A percentile compares a stretch with the other conserved stretches of the same genome.
Conservation (phyloP, 2,888 invertebrate genomes). For the Dexiosoma caninum region DNA sequence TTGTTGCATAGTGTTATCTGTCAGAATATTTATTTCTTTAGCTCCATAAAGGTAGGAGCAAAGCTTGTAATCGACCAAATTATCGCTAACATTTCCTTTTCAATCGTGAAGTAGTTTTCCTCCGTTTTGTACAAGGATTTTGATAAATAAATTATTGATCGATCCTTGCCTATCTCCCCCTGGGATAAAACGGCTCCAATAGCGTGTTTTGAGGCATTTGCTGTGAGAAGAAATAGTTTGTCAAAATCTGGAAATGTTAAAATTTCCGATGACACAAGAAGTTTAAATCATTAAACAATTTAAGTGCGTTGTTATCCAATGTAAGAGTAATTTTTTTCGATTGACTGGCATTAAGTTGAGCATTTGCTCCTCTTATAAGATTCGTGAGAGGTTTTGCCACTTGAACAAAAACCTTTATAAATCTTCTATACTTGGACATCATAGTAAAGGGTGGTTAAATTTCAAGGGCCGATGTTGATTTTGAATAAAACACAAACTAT, state of each 20-base stretch:
- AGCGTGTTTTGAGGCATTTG: not conserved
- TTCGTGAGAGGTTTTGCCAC: constrained; percentile 38
- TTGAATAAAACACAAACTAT: no score
- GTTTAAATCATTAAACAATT: constrained; percentile 29
- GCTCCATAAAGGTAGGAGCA: constrained; percentile 27
- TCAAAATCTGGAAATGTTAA: constrained; percentile 38
- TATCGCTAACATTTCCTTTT: constrained; percentile 47
- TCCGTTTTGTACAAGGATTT: constrained; percentile 34
- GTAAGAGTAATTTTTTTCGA: constrained; percentile 14
- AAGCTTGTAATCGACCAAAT: constrained; percentile 29
- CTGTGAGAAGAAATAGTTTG: not conserved
- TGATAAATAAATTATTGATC: constrained; percentile 28
- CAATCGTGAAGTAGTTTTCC: constrained; percentile 34
- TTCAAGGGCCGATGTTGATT: no score
- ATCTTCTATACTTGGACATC: constrained; percentile 10
- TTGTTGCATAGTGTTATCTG: no score
- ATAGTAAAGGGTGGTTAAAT: no score
- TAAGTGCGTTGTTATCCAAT: constrained; percentile 14
- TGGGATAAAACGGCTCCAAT: constrained; percentile 46
- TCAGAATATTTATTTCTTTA: no score
- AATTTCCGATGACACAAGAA: constrained; percentile 48
- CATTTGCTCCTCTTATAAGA: constrained; percentile 30
- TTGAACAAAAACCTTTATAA: constrained; percentile 34
- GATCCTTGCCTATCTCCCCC: constrained; percentile 28
- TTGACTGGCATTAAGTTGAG: constrained; percentile 29